Conservation (phyloP, 2,797 vertebrate species). For the Trematomus bernacchii region DNA sequence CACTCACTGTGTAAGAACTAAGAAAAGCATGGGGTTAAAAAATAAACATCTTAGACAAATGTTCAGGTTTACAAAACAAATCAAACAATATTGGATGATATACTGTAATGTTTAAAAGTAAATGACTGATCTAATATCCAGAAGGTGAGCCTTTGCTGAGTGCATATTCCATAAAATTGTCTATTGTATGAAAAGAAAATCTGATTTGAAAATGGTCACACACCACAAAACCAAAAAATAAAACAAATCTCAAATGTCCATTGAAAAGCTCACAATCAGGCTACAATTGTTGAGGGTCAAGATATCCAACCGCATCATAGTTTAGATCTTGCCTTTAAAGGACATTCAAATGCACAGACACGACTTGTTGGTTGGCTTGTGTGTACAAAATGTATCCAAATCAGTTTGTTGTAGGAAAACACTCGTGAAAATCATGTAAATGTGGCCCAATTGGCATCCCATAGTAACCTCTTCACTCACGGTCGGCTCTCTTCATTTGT, state of each 20-base stretch:
- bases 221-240: not conserved
- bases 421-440: not conserved
- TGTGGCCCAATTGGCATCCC: not conserved
- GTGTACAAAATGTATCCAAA: conserved; percentile 10
- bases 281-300: not conserved
- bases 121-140: not conserved
- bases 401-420: not conserved
- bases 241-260: not conserved
- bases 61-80: not conserved
- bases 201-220: not conserved
- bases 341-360: conserved; percentile 6
- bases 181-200: conserved; percentile 3
- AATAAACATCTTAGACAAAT: not conserved
- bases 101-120: not conserved
- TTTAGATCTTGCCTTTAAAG: too few relatives aligned
- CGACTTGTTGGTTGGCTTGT: not conserved
- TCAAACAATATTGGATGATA: not conserved
- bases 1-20: not conserved
- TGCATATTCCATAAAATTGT: not conserved
- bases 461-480: not conserved
- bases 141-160: not conserved
- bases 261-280: not conserved
- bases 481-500: conserved; percentile 8
- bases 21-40: conserved; percentile 1
- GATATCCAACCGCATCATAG: not conserved